Evolutionary conservation across 2,113 vertebrate genomes (phyloP), one percentile per base, ranked within the genome.

Genomic region (Ochotona princeps): DNA sequence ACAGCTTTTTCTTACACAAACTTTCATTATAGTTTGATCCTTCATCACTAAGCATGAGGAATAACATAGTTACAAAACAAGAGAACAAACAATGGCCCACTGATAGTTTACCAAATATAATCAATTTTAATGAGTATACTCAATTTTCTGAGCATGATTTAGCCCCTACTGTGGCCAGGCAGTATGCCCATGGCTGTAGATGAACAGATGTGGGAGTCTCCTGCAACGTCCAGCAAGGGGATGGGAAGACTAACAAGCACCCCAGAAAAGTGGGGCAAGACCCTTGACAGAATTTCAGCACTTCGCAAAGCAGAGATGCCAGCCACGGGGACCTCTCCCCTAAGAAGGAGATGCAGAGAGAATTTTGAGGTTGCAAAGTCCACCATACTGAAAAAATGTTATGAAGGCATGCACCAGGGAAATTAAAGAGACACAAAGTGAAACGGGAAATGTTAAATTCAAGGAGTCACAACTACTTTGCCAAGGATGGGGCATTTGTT

Each of bases 281-380:
- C 25, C 30, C 90, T 54, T 74, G 9, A 81, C 69, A 81, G 49
- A 25, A 10, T 79, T 95, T 61, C 44, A 82, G 8, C 26, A 17
- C 72, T 96, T 81, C 47, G 83, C 74, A 88, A 92, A 89, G 30
- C 8, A 80, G 73, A 74, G 82, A 73, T 65, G 63, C 44, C 6
- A 47, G 28, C 9, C 60, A 80, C 9, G 1, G 0, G 44, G 28
- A 70, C 2, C 57, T 7, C 17, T 18, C 35, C 51, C 65, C 30
- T 12, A 87, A 87, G 28, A 65, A 80, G 65, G 38, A 78, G 13
- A 89, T 18, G 32, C 23, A 44, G 13, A n/a, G 13, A 25, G 69
- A 86, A 10, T 72, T 87, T 32, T 79, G 49, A 86, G 85, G 49
- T 70, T 32, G 32, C 83, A 66, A 80, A 74, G 13, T 72, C 60